Percentiles rank a stretch among this genome's conserved stretches.
These are phyloP conservation scores for Drosophila azteca DNA, from an alignment of 1,140 invertebrate genomes.

Conservation along the genomic window DNA sequence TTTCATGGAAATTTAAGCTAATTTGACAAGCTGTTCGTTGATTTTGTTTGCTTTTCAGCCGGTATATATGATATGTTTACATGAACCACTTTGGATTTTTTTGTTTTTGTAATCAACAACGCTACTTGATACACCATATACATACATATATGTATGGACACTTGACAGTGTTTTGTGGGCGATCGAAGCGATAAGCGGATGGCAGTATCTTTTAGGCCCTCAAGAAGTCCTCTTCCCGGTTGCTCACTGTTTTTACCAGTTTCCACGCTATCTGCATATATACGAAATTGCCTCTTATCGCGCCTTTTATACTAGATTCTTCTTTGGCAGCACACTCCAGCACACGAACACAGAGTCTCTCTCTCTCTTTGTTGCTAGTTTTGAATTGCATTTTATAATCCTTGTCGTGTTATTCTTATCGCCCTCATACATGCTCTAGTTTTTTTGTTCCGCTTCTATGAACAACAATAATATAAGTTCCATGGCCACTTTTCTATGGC, in stretches of 20 bases:
- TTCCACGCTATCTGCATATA: no score
- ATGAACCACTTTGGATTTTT: no score
- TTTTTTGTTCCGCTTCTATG: conserved; percentile 13
- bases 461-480: no score
- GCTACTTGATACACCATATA: conserved; percentile 33
- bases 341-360: background rate
- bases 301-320: conserved; percentile 10
- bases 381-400: conserved; percentile 68
- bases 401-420: conserved; percentile 27
- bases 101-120: background rate
- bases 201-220: conserved; percentile 2
- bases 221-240: conserved; percentile 4
- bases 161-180: conserved; percentile 23
- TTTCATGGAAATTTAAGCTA: background rate
- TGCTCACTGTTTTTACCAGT: no score
- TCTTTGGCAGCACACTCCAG: background rate
- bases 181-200: conserved; percentile 12
- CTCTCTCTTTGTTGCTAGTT: conserved; percentile 33
- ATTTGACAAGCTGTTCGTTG: no score
- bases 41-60: conserved; percentile 23
- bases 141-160: conserved; percentile 23
- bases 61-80: conserved; percentile 3
- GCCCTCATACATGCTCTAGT: conserved; percentile 37
- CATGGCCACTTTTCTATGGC: conserved; percentile 11
- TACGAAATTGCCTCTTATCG: conserved; percentile 20